Percentiles rank a stretch among this genome's conserved stretches.
These are phyloP conservation scores for Lethenteron camtschaticum DNA, from an alignment of 2,113 vertebrate genomes.

Conservation along the genomic window DNA sequence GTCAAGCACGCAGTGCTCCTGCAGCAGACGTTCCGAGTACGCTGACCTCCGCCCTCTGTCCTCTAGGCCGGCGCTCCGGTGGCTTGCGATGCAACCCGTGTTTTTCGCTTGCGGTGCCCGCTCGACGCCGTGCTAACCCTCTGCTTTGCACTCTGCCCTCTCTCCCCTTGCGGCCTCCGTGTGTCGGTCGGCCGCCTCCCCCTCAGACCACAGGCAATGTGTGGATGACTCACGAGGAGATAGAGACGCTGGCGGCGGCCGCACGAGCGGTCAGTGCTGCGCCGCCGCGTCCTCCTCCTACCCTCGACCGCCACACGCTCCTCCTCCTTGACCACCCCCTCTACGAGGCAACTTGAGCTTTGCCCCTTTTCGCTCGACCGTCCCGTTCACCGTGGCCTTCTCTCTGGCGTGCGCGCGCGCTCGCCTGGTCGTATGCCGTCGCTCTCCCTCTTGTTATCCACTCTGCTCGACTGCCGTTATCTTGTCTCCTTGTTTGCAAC, in stretches of 20 bases:
- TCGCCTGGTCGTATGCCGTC: conserved; percentile 4
- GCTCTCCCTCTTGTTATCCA: conserved; percentile 12
- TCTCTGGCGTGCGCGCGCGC: conserved; percentile 10
- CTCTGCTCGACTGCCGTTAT: conserved; percentile 9
- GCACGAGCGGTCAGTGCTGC: conserved; percentile 55
- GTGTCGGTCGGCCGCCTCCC: neutral
- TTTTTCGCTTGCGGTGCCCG: too few species aligned
- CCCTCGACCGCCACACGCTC: too few species aligned
- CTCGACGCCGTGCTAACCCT: too few species aligned
- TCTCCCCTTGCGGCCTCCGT: neutral
- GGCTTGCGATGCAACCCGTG: too few species aligned
- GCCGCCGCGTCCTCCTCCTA: neutral
- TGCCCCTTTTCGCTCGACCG: conserved; percentile 7
- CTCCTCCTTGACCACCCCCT: neutral
- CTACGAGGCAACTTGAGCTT: neutral
- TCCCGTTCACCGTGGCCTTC: conserved; percentile 7
- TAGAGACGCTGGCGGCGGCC: conserved; percentile 58
- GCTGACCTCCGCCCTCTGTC: too few species aligned
- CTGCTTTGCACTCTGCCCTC: neutral
- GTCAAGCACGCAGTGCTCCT: too few species aligned
- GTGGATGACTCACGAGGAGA: conserved; percentile 86
- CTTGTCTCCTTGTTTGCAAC: neutral
- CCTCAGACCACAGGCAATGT: conserved; percentile 77
- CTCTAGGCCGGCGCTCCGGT: too few species aligned
- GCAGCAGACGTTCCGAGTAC: too few species aligned